Percentiles rank a stretch among this genome's conserved stretches.
Evolutionary conservation across 1,140 invertebrate species (phyloP).

Genomic region (Lysiphlebus fabarum): DNA sequence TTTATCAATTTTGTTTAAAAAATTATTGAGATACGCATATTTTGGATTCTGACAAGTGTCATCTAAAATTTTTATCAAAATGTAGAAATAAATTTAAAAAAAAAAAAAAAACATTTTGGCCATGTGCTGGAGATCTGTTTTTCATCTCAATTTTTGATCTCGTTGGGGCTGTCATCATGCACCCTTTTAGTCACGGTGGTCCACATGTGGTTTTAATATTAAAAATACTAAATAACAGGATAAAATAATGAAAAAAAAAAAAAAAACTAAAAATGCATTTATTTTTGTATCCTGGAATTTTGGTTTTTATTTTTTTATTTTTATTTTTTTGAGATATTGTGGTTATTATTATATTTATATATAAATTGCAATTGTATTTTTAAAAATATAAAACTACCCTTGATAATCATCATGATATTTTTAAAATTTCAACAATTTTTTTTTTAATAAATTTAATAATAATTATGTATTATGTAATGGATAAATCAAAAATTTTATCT

Average conservation of each 20-base stretch:
- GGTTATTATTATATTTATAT: no score
- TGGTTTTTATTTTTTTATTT: not conserved
- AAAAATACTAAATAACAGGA: not conserved
- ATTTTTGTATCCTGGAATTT: not conserved
- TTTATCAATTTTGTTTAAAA: no score
- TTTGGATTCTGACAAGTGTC: not conserved
- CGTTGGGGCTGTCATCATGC: slow-evolving; percentile 7
- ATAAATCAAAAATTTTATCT: no score
- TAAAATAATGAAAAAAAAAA: not conserved
- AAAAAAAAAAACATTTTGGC: not conserved
- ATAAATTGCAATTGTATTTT: no score
- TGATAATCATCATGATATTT: no score
- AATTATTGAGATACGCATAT: not conserved
- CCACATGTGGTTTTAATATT: not conserved
- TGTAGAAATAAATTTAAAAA: slow-evolving; percentile 1
- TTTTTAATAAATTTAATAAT: no score
- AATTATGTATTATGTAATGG: no score
- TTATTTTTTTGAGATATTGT: no score
- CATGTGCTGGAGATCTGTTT: slow-evolving; percentile 6
- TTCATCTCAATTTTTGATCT: slow-evolving; percentile 1
- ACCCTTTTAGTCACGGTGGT: slow-evolving; percentile 3
- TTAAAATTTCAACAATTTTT: no score
- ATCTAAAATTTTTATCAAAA: not conserved
- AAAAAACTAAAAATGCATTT: no score
- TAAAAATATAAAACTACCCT: no score